phyloP scores from a whole-genome alignment of 1,140 invertebrate genomes.

The Diplogasteroides magnus region DNA sequence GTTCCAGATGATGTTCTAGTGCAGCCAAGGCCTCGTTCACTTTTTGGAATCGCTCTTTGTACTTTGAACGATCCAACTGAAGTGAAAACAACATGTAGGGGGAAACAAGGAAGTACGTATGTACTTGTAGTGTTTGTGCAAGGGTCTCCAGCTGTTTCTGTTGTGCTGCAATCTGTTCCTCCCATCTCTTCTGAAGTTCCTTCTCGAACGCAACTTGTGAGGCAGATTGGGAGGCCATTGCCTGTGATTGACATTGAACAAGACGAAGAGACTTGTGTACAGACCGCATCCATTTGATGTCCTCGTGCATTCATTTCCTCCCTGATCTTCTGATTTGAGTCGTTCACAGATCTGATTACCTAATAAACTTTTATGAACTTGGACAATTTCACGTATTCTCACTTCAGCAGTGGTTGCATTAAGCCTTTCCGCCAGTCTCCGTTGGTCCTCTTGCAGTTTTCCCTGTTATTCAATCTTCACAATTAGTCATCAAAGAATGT shows the following conservation, averaged over 20 bases:
- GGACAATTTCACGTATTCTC: background rate
- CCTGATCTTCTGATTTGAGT: constrained; percentile 39
- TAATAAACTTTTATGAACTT: background rate
- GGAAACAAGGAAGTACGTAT: background rate
- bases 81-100: constrained; percentile 30
- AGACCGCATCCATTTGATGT: background rate
- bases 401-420: background rate
- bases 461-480: background rate
- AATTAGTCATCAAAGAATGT: background rate
- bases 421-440: background rate
- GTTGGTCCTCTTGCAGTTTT: background rate
- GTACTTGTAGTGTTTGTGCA: constrained; percentile 7
- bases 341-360: background rate
- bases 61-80: constrained; percentile 41
- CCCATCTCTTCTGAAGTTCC: background rate
- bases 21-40: constrained; percentile 47
- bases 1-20: constrained; percentile 45
- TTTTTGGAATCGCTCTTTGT: constrained; percentile 49
- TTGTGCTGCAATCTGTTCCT: constrained; percentile 8
- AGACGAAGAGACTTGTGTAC: background rate
- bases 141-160: constrained; percentile 14
- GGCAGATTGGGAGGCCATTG: background rate
- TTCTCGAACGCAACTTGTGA: background rate
- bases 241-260: background rate
- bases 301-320: constrained; percentile 34